A percentile compares a stretch with the other conserved stretches of the same genome.
phyloP scores from a whole-genome alignment of 2,113 vertebrate species.

The Esox niger region DNA sequence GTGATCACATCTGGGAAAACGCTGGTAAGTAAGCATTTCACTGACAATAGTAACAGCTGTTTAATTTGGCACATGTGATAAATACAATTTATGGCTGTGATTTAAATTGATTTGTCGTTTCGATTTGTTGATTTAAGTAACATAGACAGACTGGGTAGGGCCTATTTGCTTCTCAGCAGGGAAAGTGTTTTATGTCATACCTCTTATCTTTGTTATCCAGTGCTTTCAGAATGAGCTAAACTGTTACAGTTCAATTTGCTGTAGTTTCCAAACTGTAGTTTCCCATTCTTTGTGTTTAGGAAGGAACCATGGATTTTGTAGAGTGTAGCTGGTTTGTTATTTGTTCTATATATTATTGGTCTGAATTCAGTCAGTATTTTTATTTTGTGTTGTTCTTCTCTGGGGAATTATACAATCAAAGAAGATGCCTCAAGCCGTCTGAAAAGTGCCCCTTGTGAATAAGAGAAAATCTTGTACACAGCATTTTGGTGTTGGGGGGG shows the following conservation, averaged over 20 bases:
- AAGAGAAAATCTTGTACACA: conserved; percentile 75
- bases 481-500: conserved; percentile 56
- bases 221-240: conserved; percentile 52
- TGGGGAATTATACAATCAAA: conserved; percentile 76
- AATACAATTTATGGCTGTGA: too few relatives aligned
- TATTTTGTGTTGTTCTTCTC: conserved; percentile 73
- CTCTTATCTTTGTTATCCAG: conserved; percentile 45
- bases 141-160: conserved; percentile 25
- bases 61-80: too few relatives aligned
- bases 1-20: too few relatives aligned
- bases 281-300: conserved; percentile 70
- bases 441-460: conserved; percentile 74
- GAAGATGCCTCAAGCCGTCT: conserved; percentile 76
- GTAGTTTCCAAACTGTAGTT: too few relatives aligned
- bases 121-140: too few relatives aligned
- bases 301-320: conserved; percentile 71
- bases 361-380: conserved; percentile 77
- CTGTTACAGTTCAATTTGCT: conserved; percentile 73
- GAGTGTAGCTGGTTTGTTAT: conserved; percentile 73
- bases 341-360: conserved; percentile 76
- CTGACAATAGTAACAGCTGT: too few relatives aligned
- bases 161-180: conserved; percentile 56
- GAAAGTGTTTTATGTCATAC: conserved; percentile 61
- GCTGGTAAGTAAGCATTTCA: too few relatives aligned
- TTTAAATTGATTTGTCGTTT: too few relatives aligned